Evolutionary conservation across 2,113 vertebrate species (phyloP), one percentile per base, ranked within the genome.

Genomic region (Opisthocomus hoazin): DNA sequence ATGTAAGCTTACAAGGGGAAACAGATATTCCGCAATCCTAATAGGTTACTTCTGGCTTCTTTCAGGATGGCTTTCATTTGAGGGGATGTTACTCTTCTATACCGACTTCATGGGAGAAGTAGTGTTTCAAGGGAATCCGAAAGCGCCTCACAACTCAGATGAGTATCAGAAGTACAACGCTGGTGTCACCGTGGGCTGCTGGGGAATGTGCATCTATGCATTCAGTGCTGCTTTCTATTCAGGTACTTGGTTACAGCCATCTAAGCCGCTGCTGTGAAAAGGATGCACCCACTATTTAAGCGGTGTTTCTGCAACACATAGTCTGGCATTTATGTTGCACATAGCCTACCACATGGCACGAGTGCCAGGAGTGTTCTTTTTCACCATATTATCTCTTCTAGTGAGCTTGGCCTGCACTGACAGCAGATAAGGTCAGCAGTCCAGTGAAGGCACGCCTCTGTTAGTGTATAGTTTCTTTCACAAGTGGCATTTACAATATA

Each of bases 81-180:
- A 99, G 97, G 99, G 99, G 14, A 99, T 99, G 99, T 97, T 99
- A 94, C 99, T 99, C 26, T 99, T 99, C 97, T 99, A 99, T 96
- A 99, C 99, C 0, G 99, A 99, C 98, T 99, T 99, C 97, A 99
- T 99, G 99, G 99, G 99, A 27, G 99, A 99, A 97, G 99, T 99
- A 74, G 99, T 99, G 91, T 99, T 99, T 68, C 98, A 98, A 92
- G 99, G 99, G 26, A 98, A 99, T 96, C 99, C 99, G 3, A 99
- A 99, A 96, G 99, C 99, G 0, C 98, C 99, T 43, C 99, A 98
- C 56, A 97, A 98, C 83, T 99, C 99, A 1, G 99, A 99, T 73
- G 99, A 98, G 9, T 99, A 99, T 70, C 98, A 98, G 95, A 99
- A 98, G 65, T 99, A 99, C 98, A 99, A 99, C 61, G 98, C 98